Percentiles rank a stretch among this genome's conserved stretches.
phyloP scores from a whole-genome alignment of 2,797 vertebrate species.

The Cuniculus paca region DNA sequence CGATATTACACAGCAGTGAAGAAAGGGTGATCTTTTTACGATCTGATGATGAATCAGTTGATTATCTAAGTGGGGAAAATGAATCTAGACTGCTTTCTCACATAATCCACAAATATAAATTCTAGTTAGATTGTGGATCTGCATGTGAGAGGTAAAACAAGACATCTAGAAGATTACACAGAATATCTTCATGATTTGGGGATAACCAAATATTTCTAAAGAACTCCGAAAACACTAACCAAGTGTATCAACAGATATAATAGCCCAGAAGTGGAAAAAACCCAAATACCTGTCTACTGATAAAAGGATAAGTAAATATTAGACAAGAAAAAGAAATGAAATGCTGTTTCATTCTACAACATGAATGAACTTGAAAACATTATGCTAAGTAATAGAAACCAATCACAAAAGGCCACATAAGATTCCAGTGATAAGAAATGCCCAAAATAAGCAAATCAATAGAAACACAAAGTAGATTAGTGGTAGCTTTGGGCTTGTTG shows the following conservation, averaged over 20 bases:
- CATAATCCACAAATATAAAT: not conserved
- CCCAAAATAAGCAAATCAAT: not conserved
- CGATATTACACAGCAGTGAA: not conserved
- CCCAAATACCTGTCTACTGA: not conserved
- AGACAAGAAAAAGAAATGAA: conserved; percentile 19
- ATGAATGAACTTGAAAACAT: not conserved
- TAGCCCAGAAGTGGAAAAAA: not conserved
- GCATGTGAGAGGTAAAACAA: not conserved
- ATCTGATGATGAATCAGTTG: not conserved
- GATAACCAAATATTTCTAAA: not conserved
- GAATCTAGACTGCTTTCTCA: not conserved
- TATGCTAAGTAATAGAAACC: not conserved
- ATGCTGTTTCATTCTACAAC: not conserved
- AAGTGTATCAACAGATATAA: not conserved
- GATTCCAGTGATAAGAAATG: not conserved
- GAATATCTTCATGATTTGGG: not conserved
- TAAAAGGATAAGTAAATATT: not conserved
- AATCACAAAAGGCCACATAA: not conserved
- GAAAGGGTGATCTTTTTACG: not conserved
- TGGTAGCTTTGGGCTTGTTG: not conserved
- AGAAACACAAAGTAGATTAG: not conserved
- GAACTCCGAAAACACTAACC: not conserved
- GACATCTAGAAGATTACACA: not conserved
- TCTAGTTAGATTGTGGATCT: conserved; percentile 20
- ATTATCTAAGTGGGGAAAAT: not conserved